phyloP scores from a whole-genome alignment of 1,140 invertebrate species.

The Theocolax elegans region DNA sequence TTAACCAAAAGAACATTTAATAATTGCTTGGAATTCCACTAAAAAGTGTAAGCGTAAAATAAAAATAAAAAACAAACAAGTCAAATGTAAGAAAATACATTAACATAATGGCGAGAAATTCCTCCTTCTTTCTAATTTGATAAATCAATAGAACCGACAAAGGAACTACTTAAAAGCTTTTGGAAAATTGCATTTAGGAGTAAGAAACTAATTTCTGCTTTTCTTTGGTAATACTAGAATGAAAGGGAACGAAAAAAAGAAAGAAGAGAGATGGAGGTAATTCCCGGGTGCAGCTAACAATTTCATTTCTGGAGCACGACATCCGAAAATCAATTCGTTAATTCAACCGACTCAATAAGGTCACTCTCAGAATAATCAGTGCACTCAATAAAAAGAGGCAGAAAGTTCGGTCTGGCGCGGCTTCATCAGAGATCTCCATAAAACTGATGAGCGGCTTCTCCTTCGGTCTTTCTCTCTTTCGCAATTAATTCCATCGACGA shows the following conservation, averaged over 20 bases:
- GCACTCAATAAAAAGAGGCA: background rate
- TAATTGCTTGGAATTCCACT: no score
- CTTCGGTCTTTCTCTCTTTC: background rate
- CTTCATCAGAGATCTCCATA: conserved; percentile 1
- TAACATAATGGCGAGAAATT: background rate
- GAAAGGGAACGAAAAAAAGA: background rate
- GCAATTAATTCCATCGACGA: conserved; percentile 35
- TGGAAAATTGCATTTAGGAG: conserved; percentile 14
- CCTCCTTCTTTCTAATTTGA: background rate
- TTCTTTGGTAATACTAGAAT: background rate
- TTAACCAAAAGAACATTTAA: no score
- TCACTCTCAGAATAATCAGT: conserved; percentile 5
- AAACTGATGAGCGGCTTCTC: background rate
- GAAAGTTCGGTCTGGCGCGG: background rate
- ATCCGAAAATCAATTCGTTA: conserved; percentile 34
- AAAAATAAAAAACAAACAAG: no score
- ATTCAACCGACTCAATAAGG: conserved; percentile 38
- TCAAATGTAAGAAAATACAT: background rate
- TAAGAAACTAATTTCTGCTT: conserved; percentile 21
- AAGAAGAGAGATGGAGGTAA: background rate
- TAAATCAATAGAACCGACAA: conserved; percentile 6
- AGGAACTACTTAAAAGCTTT: background rate
- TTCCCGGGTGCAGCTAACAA: background rate
- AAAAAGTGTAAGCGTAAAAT: no score
- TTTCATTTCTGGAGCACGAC: conserved; percentile 1